Evolutionary conservation across 2,888 invertebrate species (phyloP), one percentile per base, ranked within the genome.

Genomic region (Apamea epomidion): DNA sequence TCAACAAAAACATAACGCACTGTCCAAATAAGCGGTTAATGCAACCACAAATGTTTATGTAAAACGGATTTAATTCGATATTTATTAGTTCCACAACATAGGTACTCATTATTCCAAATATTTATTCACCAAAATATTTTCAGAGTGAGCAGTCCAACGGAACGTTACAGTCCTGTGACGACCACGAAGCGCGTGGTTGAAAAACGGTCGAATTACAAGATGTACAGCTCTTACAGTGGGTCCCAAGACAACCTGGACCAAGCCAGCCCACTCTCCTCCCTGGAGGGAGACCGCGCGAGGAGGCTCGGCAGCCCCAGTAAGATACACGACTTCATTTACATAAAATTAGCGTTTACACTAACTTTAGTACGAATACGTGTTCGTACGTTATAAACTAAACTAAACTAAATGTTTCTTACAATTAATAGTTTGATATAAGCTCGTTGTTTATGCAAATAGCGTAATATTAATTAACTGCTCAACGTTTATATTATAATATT

Each of bases 221-320:
- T 95, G 93, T 97, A 96, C 90, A 96, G 95, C 84, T 96, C 97
- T 0, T 96, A 93, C 90, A 94, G 95, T 73, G 96, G 96, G 1
- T 96, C 97, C 0, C 96, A 97, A 83, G 97, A 97, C 81, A 96
- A 97, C 87, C 91, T 97, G 71, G 96, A 97, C 82, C 95, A 96
- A 81, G 91, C 90, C 84, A 95, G 95, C 84, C 96, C 96, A 21
- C 93, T 95, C 71, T 95, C 96, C 10, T 96, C 96, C 1, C 92
- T 97, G 1, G 97, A 97, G 86, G 91, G 93, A 12, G 97, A 97
- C 80, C 92, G 94, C 64, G 91, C 92, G 1, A 94, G 93, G 80
- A 93, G 96, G 91, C 95, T 97, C 83, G 97, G 96, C 25, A 97
- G 97, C 86, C 97, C 97, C 68, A 93, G 97, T 97, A 90, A 92